Evolutionary conservation across 1,140 invertebrate genomes (phyloP).

Genomic region (Halictus rubicundus): DNA sequence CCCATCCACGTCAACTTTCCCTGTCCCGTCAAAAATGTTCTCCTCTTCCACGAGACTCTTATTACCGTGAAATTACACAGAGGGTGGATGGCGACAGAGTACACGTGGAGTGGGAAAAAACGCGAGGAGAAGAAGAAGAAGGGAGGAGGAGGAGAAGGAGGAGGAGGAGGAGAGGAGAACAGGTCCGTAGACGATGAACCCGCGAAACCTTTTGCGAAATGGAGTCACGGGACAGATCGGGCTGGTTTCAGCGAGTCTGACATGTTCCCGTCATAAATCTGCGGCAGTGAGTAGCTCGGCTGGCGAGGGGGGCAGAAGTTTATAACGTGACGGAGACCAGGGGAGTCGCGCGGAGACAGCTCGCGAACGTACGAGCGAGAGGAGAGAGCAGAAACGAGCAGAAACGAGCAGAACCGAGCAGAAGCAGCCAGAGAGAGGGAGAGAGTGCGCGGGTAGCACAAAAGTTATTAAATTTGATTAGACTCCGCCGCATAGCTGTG

Average conservation of each 20-base stretch:
- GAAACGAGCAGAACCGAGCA: neutral
- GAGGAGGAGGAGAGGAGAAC: neutral
- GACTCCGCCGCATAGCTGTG: conserved; percentile 73
- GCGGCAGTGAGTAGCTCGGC: conserved; percentile 61
- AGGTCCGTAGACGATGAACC: conserved; percentile 1
- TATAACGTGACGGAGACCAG: conserved; percentile 68
- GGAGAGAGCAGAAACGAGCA: conserved; percentile 16
- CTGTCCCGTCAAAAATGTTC: neutral
- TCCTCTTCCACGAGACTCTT: too few species aligned
- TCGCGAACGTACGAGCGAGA: conserved; percentile 25
- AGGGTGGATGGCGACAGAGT: too few species aligned
- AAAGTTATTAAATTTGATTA: conserved; percentile 81
- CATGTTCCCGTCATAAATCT: conserved; percentile 75
- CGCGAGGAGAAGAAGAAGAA: too few species aligned
- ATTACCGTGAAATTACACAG: neutral
- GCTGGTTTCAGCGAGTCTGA: conserved; percentile 64
- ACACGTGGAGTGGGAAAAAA: too few species aligned
- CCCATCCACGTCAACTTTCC: neutral
- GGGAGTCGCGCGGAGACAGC: conserved; percentile 41
- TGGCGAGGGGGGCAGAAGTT: conserved; percentile 59
- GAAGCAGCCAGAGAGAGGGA: too few species aligned
- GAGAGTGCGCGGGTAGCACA: conserved; percentile 63
- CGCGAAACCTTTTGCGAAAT: conserved; percentile 52
- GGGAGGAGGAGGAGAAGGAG: neutral
- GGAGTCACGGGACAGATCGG: conserved; percentile 66